These are phyloP conservation scores for Melospiza melodia DNA, from an alignment of 2,113 vertebrate genomes.

Conservation along the genomic window DNA sequence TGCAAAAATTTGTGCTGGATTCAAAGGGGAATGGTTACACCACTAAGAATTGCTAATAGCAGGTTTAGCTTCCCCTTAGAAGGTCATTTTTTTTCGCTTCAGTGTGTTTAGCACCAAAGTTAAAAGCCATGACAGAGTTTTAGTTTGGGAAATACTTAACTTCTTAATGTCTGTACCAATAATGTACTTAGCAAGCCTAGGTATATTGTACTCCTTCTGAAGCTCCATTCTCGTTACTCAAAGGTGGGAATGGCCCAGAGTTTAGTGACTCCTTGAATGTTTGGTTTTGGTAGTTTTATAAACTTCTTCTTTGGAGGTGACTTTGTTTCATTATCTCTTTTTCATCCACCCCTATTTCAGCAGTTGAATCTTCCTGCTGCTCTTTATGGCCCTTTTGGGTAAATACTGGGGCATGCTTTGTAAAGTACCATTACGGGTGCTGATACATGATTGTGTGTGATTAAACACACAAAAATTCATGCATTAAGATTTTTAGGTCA, in stretches of 20 bases:
- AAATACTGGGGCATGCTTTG: conserved; percentile 17
- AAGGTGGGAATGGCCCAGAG: neutral
- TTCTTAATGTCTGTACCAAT: neutral
- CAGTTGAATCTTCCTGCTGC: conserved; percentile 1
- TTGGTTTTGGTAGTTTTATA: neutral
- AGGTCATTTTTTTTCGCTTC: neutral
- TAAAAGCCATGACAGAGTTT: neutral
- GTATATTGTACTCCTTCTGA: neutral
- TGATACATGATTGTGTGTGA: neutral
- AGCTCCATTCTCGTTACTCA: neutral
- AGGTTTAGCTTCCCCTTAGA: neutral
- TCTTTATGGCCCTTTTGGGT: conserved; percentile 29
- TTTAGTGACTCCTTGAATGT: neutral
- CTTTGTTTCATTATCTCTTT: neutral
- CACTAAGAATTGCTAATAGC: neutral
- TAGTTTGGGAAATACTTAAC: neutral
- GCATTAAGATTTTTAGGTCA: conserved; percentile 44
- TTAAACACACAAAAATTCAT: conserved; percentile 38
- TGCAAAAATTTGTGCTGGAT: neutral
- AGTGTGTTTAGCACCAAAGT: neutral
- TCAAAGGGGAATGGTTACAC: neutral
- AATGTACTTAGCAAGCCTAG: neutral
- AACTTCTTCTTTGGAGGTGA: neutral
- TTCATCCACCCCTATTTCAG: neutral
- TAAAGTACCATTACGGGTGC: conserved; percentile 12